A percentile compares a stretch with the other conserved stretches of the same genome.
Conservation (phyloP, 1,140 invertebrate species). For the Bombus consobrinus region DNA sequence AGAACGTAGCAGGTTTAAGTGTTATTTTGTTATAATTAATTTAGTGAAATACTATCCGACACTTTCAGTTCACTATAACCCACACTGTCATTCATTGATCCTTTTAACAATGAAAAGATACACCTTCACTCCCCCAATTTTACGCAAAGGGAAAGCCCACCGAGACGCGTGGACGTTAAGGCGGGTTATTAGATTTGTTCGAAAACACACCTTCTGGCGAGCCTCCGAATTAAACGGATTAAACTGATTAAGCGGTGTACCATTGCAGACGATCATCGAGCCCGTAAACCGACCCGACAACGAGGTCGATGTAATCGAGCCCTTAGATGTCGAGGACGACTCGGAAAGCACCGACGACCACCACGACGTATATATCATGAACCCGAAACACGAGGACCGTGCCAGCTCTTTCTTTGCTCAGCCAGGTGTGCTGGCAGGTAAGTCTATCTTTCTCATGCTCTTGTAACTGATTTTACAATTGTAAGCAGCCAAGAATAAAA, state of each 20-base stretch:
- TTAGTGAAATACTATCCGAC: not conserved
- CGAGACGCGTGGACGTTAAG: constrained; percentile 22
- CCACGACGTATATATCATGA: constrained; percentile 89
- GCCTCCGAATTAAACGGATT: constrained; percentile 57
- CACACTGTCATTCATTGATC: not conserved
- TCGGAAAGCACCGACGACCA: constrained; percentile 75
- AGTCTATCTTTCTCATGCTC: constrained; percentile 13
- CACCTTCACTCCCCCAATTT: not conserved
- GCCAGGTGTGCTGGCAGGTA: constrained; percentile 96
- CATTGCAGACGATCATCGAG: constrained; percentile 73
- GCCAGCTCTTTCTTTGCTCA: constrained; percentile 96
- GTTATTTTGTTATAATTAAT: not conserved
- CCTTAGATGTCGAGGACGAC: constrained; percentile 70
- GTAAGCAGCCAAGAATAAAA: not conserved
- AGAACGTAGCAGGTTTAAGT: not conserved
- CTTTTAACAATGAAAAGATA: constrained; percentile 15
- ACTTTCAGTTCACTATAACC: no score
- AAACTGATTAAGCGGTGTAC: constrained; percentile 49
- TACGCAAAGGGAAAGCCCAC: not conserved
- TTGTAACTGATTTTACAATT: not conserved
- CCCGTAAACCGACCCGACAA: constrained; percentile 75
- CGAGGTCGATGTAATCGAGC: constrained; percentile 75
- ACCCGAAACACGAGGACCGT: constrained; percentile 90
- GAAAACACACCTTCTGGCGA: constrained; percentile 6
- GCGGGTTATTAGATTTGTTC: constrained; percentile 52